Base-by-base conservation (phyloP, 1,140 invertebrate genomes). In the Ericerus pela region DNA sequence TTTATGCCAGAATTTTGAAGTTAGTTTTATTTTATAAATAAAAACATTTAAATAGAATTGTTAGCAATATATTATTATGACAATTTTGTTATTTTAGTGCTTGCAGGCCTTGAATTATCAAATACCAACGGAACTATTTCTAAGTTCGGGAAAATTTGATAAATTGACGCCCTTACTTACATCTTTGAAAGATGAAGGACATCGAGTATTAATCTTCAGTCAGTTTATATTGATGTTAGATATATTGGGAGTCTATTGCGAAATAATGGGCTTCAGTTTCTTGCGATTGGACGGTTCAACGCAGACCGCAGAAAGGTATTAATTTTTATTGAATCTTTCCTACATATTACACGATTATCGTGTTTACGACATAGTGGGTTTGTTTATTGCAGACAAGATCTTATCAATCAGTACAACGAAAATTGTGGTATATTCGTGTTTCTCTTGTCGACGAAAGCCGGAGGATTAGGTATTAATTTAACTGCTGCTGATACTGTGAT, bases 161-260 rank as follows among this genome's bases (percentile, higher is more conserved):
- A 79, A 86, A 62, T 68, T 95, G 55, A 90, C 95, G 66, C 73
- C 79, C 60, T 71, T 92, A 63, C 69, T 96, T 37, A 76, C 78
- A 0, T 74, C 80, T 62, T 70, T 95, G 27, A 82, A 86, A 67
- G 69, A 70, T 5, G 77, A 76, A 1, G 80, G 80, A 0, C 84
- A 88, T 65, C 73, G 89, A 29, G 84, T 94, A 28, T 72, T 96
- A 47, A 79, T 97, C 43, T 97, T 97, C 72, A 94, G 88, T 67
- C 92, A 96, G 73, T 96, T 95, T 70, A 86, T 88, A 2, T 88
- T 92, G 75, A 78, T 96, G 71, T 74, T 97, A 65, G 89, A 96
- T 69, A 79, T 96, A 58, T 66, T 92, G 51, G 84, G 93, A 67
- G 82, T 88, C 61, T 96, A 88, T 72, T 71, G 94, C 60, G 70